Evolutionary conservation across 2,888 invertebrate genomes (phyloP).

Genomic region (Temnothorax ravouxi): DNA sequence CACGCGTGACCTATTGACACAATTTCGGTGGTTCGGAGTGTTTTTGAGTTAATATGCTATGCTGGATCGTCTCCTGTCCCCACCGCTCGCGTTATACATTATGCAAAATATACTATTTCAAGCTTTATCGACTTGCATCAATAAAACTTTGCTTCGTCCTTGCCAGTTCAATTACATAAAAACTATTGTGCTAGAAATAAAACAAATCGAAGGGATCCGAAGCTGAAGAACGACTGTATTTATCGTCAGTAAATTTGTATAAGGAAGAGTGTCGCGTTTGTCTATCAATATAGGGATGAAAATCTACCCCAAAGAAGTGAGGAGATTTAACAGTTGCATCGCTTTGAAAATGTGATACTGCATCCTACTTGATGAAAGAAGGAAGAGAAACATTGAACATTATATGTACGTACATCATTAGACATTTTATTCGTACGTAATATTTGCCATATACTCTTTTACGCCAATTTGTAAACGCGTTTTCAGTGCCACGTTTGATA

Average conservation of each 20-base stretch:
- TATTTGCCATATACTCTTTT: not conserved
- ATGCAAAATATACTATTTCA: conserved; percentile 49
- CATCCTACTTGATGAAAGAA: not conserved
- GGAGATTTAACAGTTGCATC: not conserved
- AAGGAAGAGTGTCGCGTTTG: not conserved
- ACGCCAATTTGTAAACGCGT: not conserved
- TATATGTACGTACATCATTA: not conserved
- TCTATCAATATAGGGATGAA: not conserved
- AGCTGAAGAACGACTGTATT: not conserved
- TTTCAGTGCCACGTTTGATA: not conserved
- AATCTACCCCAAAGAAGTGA: not conserved
- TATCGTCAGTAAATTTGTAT: not conserved
- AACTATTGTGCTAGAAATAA: conserved; percentile 8
- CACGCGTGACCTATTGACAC: conserved; percentile 47
- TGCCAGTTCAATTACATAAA: conserved; percentile 3
- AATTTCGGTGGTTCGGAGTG: conserved; percentile 15
- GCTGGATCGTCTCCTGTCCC: not conserved
- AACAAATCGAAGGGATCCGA: conserved; percentile 6
- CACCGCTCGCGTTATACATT: conserved; percentile 9
- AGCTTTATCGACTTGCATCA: conserved; percentile 38
- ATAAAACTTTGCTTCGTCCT: conserved; percentile 3
- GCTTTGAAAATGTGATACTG: not conserved
- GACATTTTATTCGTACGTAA: not conserved
- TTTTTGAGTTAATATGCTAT: conserved; percentile 26
- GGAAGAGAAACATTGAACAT: not conserved